Conservation (phyloP, 2,113 vertebrate genomes). For the Podarcis cretensis region DNA sequence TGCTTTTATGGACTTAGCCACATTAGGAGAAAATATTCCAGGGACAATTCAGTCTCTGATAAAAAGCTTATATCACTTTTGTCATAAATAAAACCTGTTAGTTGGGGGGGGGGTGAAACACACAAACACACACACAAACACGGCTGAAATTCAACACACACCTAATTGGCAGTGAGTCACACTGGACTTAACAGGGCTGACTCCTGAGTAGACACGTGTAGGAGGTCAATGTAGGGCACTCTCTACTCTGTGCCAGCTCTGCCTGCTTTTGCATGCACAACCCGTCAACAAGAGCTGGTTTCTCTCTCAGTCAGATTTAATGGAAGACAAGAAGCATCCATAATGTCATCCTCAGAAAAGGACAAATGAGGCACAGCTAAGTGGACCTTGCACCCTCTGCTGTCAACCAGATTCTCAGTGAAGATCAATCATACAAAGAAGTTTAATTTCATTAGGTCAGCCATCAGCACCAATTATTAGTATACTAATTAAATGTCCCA, state of each 20-base stretch:
- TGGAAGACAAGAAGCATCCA: not conserved
- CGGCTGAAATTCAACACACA: not conserved
- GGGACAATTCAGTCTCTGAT: not conserved
- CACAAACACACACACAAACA: not conserved
- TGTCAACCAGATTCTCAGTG: not conserved
- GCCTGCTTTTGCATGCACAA: not conserved
- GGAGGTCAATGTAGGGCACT: not conserved
- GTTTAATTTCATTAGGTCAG: slow-evolving; percentile 15
- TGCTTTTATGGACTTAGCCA: not conserved
- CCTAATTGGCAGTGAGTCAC: not conserved
- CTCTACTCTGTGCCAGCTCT: not conserved
- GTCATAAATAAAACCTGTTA: not conserved
- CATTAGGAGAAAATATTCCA: no score
- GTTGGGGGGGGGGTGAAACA: no score
- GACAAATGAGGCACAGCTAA: not conserved
- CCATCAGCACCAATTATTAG: not conserved
- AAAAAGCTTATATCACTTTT: not conserved
- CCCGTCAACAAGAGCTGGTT: not conserved
- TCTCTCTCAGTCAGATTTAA: not conserved
- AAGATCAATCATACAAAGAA: not conserved
- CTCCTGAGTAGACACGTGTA: not conserved
- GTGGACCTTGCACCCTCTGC: not conserved
- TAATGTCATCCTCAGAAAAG: not conserved
- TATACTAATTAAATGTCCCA: not conserved
- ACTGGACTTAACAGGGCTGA: not conserved